phyloP scores from a whole-genome alignment of 2,797 vertebrate species.

The Enteromius trimaculatus region DNA sequence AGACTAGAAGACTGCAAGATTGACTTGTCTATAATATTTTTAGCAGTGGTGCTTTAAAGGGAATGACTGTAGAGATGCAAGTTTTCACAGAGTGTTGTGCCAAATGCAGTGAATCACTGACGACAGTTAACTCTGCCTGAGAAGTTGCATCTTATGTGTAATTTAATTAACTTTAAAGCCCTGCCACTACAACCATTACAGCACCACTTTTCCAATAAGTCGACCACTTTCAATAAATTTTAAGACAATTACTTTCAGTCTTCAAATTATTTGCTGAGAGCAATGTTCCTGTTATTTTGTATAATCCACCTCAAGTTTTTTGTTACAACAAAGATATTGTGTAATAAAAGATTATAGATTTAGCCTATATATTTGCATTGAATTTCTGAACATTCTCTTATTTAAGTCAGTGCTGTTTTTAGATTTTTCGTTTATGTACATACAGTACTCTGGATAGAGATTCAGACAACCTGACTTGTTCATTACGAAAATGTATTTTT shows the following conservation, averaged over 20 bases:
- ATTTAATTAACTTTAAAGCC: conserved; percentile 31
- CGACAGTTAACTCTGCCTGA: neutral
- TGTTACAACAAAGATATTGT: neutral
- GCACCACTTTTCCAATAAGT: conserved; percentile 16
- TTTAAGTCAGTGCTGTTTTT: neutral
- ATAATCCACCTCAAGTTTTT: neutral
- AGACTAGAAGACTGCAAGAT: neutral
- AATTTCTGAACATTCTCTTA: neutral
- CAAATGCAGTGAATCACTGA: conserved; percentile 33
- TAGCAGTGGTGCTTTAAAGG: conserved; percentile 14
- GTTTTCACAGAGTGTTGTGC: neutral
- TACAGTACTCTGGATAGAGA: neutral
- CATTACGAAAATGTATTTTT: neutral
- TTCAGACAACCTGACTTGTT: neutral
- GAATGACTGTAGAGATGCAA: neutral
- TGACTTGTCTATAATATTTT: neutral
- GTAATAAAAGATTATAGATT: neutral
- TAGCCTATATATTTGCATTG: neutral
- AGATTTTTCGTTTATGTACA: neutral
- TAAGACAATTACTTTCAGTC: conserved; percentile 8
- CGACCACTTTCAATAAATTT: conserved; percentile 11
- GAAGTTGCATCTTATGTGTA: conserved; percentile 2
- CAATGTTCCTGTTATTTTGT: neutral
- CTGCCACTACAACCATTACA: conserved; percentile 5
- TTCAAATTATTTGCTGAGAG: conserved; percentile 4